Evolutionary conservation across 2,113 vertebrate genomes (phyloP).

Genomic region (Picathartes gymnocephalus): DNA sequence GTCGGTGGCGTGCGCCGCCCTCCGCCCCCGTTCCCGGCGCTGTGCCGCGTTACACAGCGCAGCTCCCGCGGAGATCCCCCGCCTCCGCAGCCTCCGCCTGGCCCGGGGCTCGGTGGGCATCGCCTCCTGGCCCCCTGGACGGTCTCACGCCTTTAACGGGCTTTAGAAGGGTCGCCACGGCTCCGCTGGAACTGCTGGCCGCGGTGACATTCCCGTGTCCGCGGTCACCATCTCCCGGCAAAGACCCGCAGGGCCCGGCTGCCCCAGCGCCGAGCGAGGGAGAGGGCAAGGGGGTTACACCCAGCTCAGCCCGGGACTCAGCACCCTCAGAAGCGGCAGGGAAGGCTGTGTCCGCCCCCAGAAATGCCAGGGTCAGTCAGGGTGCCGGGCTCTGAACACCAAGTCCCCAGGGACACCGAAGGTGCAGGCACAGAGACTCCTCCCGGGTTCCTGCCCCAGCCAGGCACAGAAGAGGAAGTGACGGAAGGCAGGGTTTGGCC

Average conservation of each 20-base stretch:
- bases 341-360: too few relatives aligned
- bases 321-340: neutral
- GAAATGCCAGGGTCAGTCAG: neutral
- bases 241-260: neutral
- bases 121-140: neutral
- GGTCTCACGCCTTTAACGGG: neutral
- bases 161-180: too few relatives aligned
- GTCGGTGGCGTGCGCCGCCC: rapidly evolving
- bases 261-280: rapidly evolving
- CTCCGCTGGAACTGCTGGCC: neutral
- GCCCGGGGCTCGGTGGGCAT: rapidly evolving
- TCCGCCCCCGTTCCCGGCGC: neutral
- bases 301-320: neutral
- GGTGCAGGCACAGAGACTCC: neutral
- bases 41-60: rapidly evolving
- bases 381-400: rapidly evolving
- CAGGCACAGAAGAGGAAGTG: neutral
- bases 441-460: neutral
- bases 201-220: neutral
- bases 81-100: neutral
- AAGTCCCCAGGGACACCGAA: neutral
- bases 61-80: neutral
- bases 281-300: rapidly evolving
- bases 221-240: neutral
- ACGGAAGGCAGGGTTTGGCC: neutral